Base-by-base conservation (phyloP, 2,113 vertebrate species). In the Toxotes chatareus region DNA sequence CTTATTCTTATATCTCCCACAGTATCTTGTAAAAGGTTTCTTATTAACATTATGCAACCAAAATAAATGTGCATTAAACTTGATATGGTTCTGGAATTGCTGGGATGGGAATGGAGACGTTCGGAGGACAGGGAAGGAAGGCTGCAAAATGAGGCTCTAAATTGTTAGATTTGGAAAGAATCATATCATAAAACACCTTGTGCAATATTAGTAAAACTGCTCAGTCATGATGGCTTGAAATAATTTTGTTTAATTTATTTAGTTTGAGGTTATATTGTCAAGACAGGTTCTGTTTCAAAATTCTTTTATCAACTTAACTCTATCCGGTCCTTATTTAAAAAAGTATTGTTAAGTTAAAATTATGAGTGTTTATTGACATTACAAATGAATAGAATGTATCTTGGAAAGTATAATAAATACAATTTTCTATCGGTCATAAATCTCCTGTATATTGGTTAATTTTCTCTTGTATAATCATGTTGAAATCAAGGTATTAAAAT, bases 31-130 rank as follows among this genome's bases (percentile, higher is more conserved):
- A 88, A 91, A 94, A 91, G 76, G 83, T 94, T 95, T 94, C 83
- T 93, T 93, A 93, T 94, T 91, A 93, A 94, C 90, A 93, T 94
- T 96, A 96, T 95, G 94, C 94, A 96, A 96, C 95, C 95, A 95
- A 95, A 95, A 96, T 95, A 95, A 94, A 94, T 95, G 94, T 95
- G 95, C 95, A 95, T 96, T 96, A 93, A 93, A 90, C 90, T 86
- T 90, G 85, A 93, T 89, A 90, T 88, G 91, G 85, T 95, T 95
- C 91, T 91, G 91, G 83, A 62, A 83, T 89, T 69, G 85, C 82
- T 86, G 79, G 83, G 82, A 36, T 59, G 86, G 76, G 40, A 82
- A n/a, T n/a, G 71, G 67, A 80, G 60, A 49, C 14, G 66, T 64
- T 9, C 4, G 23, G n/a, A 34, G 51, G 51, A 6, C 1, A 56